phyloP scores from a whole-genome alignment of 2,113 vertebrate genomes.

The Dipodomys stephensi region DNA sequence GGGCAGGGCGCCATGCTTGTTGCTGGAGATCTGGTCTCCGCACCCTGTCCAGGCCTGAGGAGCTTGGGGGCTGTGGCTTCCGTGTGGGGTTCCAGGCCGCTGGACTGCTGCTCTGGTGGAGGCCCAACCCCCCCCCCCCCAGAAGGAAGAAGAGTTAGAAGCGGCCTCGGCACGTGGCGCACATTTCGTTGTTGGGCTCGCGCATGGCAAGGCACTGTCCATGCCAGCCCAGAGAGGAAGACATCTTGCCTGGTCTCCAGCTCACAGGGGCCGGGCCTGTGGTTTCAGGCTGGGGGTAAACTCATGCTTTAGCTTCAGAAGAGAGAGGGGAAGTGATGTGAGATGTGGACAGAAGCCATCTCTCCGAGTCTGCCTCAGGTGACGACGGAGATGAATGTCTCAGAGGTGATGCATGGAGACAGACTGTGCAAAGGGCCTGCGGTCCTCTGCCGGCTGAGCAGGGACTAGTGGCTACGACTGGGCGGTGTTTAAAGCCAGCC shows the following conservation, averaged over 20 bases:
- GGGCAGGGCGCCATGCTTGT: not conserved
- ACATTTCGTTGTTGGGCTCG: too few relatives aligned
- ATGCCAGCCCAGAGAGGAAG: not conserved
- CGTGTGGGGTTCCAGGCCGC: too few relatives aligned
- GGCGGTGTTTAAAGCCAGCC: not conserved
- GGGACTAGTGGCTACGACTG: not conserved
- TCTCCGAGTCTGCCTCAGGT: too few relatives aligned
- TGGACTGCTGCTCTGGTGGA: not conserved
- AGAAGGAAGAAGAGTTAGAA: not conserved
- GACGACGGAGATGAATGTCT: too few relatives aligned
- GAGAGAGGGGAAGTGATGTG: too few relatives aligned
- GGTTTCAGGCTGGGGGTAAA: not conserved
- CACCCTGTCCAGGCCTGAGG: not conserved
- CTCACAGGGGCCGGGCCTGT: not conserved
- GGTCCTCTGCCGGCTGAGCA: not conserved
- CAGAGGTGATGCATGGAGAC: not conserved
- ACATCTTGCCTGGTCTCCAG: not conserved
- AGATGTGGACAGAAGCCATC: not conserved
- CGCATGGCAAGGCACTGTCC: too few relatives aligned
- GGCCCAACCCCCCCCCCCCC: too few relatives aligned
- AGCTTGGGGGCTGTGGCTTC: too few relatives aligned
- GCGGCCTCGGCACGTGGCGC: too few relatives aligned
- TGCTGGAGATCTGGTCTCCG: not conserved
- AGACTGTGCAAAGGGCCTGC: slow-evolving; percentile 13
- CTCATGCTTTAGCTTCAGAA: not conserved